Evolutionary conservation across 2,888 invertebrate species (phyloP).

Genomic region (Cantharis rustica): DNA sequence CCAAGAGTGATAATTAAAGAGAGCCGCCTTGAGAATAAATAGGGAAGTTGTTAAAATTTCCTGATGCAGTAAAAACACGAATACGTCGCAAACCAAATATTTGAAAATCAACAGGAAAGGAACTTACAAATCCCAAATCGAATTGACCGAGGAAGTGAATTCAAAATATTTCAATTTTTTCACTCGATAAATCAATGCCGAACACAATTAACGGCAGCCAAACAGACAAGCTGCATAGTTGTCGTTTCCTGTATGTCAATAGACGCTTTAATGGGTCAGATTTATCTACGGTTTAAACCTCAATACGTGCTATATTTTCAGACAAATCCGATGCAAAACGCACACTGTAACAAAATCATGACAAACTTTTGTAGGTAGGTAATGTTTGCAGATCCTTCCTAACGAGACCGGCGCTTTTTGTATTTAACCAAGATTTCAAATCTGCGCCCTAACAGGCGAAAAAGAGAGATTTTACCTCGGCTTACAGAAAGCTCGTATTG

Average conservation of each 20-base stretch:
- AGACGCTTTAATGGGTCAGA: not conserved
- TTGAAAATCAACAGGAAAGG: slow-evolving; percentile 1
- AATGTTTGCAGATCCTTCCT: slow-evolving; percentile 6
- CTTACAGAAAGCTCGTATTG: slow-evolving; percentile 14
- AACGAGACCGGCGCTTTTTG: slow-evolving; percentile 20
- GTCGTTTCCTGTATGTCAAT: slow-evolving; percentile 14
- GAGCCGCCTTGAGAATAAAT: not conserved
- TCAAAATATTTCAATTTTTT: slow-evolving; percentile 6
- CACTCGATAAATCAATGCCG: slow-evolving; percentile 13
- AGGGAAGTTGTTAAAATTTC: not conserved
- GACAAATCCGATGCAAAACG: not conserved
- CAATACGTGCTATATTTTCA: slow-evolving; percentile 13
- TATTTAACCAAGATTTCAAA: slow-evolving; percentile 13
- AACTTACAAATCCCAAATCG: slow-evolving; percentile 1
- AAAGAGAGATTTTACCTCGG: not conserved
- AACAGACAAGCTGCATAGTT: slow-evolving; percentile 5
- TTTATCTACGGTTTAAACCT: slow-evolving; percentile 9
- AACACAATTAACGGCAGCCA: slow-evolving; percentile 7
- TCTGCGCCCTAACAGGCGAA: slow-evolving; percentile 4
- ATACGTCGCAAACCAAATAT: not conserved
- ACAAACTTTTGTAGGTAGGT: not conserved
- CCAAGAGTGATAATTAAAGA: not conserved
- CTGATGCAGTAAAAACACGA: not conserved
- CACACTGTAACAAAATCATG: not conserved
- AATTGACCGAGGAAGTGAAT: not conserved